Evolutionary conservation across 2,113 vertebrate species (phyloP), one percentile per base, ranked within the genome.

Genomic region (Motacilla alba): DNA sequence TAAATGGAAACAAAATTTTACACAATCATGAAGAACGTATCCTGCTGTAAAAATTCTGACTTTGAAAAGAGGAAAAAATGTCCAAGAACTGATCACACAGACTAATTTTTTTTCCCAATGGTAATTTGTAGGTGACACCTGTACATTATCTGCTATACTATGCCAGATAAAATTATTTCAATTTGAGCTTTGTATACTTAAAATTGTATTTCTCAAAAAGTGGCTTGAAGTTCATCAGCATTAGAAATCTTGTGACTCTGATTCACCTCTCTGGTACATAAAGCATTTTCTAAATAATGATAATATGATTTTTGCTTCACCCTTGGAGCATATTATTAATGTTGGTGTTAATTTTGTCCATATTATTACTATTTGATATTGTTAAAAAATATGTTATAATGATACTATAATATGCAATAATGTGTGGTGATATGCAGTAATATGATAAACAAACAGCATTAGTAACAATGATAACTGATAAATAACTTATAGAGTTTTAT

Each of bases 101-200:
- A 75, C 16, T 87, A 9, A 47, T 82, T 74, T 85, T 9, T 35
- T 94, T 84, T 93, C 49, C 31, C 87, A 95, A 86, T 27, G 59
- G 11, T 30, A 52, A 82, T 94, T 84, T 97, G 10, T 28, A 97
- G 83, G 72, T 33, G 12, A 84, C 41, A 94, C 79, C 43, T 95
- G 76, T 58, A 49, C 43, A 60, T 64, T 89, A 83, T 63, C n/a
- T 70, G 52, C 56, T 66, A 93, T 55, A 60, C 75, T 52, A 49
- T 16, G 21, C 41, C 72, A 92, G 11, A 8, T 44, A 75, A 72
- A 43, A 58, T 93, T 87, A 69, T 81, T 21, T 87, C 15, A 5
- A 22, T 89, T 74, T 94, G 44, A 94, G 6, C 16, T 90, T 88
- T 70, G 5, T 37, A 59, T 39, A 56, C 13, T 92, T 87, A 84